phyloP scores from a whole-genome alignment of 1,140 invertebrate genomes.

The Cyphomyrmex costatus region DNA sequence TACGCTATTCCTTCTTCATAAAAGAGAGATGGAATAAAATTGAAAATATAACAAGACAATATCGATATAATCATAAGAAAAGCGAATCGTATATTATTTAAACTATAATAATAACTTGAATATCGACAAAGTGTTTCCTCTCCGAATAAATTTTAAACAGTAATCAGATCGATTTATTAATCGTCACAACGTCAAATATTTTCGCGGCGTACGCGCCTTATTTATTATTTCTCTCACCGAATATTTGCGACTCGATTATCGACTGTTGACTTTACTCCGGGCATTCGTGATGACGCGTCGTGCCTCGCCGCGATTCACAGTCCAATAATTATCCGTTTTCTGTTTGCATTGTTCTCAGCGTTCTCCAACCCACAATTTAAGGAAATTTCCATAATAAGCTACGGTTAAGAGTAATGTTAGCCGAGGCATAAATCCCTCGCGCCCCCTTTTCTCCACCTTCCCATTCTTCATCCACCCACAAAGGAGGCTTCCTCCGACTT shows the following conservation, averaged over 20 bases:
- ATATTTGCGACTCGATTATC: slow-evolving; percentile 53
- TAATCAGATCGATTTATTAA: slow-evolving; percentile 42
- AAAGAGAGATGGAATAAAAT: slow-evolving; percentile 1
- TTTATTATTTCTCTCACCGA: slow-evolving; percentile 48
- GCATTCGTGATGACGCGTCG: slow-evolving; percentile 41
- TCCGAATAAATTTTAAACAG: slow-evolving; percentile 4
- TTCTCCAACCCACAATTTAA: slow-evolving; percentile 76
- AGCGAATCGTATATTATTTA: slow-evolving; percentile 9
- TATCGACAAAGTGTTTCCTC: background rate
- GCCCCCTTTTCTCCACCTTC: slow-evolving; percentile 63
- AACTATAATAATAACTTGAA: background rate
- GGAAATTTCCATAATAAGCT: slow-evolving; percentile 81
- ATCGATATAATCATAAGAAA: background rate
- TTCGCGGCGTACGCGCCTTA: background rate
- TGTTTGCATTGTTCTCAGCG: slow-evolving; percentile 79
- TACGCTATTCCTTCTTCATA: background rate
- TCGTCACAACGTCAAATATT: slow-evolving; percentile 26
- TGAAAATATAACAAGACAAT: background rate
- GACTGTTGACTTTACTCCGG: slow-evolving; percentile 55
- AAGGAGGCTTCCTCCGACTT: slow-evolving; percentile 23
- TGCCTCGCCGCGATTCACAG: slow-evolving; percentile 68
- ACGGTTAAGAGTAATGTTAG: slow-evolving; percentile 75
- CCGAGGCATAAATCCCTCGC: slow-evolving; percentile 72
- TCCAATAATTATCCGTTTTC: slow-evolving; percentile 81
- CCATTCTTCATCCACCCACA: slow-evolving; percentile 64